Evolutionary conservation across 2,888 invertebrate species (phyloP).

Genomic region (Deilephila porcellus): DNA sequence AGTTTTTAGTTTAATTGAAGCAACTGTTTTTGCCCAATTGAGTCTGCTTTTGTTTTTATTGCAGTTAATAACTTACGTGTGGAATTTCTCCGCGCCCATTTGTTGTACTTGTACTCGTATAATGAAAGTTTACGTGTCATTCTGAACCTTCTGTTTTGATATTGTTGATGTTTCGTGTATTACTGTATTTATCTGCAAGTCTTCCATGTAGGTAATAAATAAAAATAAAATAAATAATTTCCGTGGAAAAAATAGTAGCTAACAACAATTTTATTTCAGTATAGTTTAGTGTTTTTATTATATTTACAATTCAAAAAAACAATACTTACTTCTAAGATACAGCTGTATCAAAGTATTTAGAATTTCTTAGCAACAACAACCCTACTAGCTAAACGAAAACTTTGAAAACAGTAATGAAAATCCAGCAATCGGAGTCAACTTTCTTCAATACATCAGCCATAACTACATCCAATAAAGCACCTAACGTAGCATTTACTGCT

Average conservation of each 20-base stretch:
- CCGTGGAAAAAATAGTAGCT: no score
- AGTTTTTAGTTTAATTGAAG: slow-evolving; percentile 13
- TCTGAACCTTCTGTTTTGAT: no score
- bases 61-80: slow-evolving; percentile 5
- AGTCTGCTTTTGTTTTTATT: slow-evolving; percentile 19
- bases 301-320: no score
- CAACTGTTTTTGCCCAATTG: slow-evolving; percentile 12
- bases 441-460: slow-evolving; percentile 29
- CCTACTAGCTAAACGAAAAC: not conserved
- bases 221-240: no score
- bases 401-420: slow-evolving; percentile 12
- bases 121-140: no score
- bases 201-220: no score
- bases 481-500: slow-evolving; percentile 46
- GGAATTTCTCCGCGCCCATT: not conserved
- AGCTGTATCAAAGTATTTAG: not conserved
- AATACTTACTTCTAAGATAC: no score
- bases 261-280: no score
- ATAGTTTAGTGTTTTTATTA: no score
- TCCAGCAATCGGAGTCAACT: slow-evolving; percentile 14
- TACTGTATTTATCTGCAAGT: no score
- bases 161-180: no score
- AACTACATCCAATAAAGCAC: slow-evolving; percentile 32
- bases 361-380: not conserved
- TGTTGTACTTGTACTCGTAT: no score